These are phyloP conservation scores for Merodon equestris DNA, from an alignment of 2,888 invertebrate genomes.

Conservation along the genomic window DNA sequence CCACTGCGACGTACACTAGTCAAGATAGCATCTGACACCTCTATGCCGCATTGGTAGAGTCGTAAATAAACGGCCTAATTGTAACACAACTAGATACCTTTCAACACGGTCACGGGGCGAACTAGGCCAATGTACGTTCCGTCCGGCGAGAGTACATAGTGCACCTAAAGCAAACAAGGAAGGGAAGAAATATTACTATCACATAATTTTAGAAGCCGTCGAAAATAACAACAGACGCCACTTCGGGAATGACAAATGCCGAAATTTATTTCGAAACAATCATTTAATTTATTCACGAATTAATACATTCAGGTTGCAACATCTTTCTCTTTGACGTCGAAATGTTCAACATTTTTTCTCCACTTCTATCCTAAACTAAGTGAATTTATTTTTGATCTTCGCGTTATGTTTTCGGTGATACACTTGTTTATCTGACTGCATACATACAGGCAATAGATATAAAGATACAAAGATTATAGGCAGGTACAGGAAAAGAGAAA, in stretches of 20 bases:
- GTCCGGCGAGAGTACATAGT: conserved; percentile 4
- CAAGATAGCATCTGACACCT: neutral
- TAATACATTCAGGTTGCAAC: conserved; percentile 62
- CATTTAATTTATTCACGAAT: conserved; percentile 50
- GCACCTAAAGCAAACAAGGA: conserved; percentile 4
- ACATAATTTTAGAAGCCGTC: conserved; percentile 9
- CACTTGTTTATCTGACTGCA: neutral
- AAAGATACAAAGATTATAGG: too few relatives aligned
- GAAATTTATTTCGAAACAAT: conserved; percentile 63
- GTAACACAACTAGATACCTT: neutral
- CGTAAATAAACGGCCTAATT: conserved; percentile 14
- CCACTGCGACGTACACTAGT: conserved; percentile 43
- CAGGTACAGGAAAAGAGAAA: conserved; percentile 40
- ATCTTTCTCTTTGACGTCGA: conserved; percentile 53
- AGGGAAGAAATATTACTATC: conserved; percentile 6
- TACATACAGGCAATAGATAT: neutral
- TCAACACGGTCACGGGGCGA: conserved; percentile 43
- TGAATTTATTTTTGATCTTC: conserved; percentile 49
- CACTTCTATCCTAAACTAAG: conserved; percentile 17
- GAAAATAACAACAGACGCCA: conserved; percentile 54
- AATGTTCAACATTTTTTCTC: conserved; percentile 2
- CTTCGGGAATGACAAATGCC: conserved; percentile 53
- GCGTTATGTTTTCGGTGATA: too few relatives aligned
- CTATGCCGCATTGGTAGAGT: neutral
- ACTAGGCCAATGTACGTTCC: conserved; percentile 29